Evolutionary conservation across 2,888 invertebrate species (phyloP), one percentile per base, ranked within the genome.

Genomic region (Drosophila basisetae): DNA sequence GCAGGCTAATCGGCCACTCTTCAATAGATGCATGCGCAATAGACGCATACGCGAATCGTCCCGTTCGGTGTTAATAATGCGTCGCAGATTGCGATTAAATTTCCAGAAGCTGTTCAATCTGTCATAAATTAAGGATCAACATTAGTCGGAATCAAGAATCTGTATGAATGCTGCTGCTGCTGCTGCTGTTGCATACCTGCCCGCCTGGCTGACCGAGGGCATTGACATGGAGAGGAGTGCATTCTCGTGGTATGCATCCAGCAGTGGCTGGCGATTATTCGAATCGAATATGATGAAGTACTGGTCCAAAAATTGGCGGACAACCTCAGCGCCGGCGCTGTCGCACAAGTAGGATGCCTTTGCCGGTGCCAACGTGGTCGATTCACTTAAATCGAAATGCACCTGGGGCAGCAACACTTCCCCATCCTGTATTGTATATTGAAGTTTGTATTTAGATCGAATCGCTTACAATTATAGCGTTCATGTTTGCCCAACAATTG

Each of bases 211-310:
- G 11, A 94, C 94, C 68, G 95, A 95, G 25, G 94, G 95, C 58
- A 95, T 94, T 0, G 95, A 94, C 93, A 96, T 94, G 0, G 98
- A 97, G 92, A 98, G 95, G 74, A 95, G 94, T 0, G 98, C 97
- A 71, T 96, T 94, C 85, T 98, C 98, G 90, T 98, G 97, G 91
- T 99, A 99, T 0, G 98, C 98, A 82, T 97, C 96, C 6, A 97
- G 91, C 69, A 99, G 92, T 0, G 96, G 95, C 82, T 97, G 96
- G 1, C 98, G 94, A 78, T 95, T 96, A 1, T 95, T 96, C 16
- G 96, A 96, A 93, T 98, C 98, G 92, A 96, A 98, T 66, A 98
- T 95, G 0, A 94, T 94, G 87, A 96, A 97, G 93, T 97, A 98
- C 92, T 98, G 97, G 68, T 97, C 96, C 52, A 98, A 94, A 93